Evolutionary conservation across 1,140 invertebrate genomes (phyloP).

Genomic region (Apis mellifera): DNA sequence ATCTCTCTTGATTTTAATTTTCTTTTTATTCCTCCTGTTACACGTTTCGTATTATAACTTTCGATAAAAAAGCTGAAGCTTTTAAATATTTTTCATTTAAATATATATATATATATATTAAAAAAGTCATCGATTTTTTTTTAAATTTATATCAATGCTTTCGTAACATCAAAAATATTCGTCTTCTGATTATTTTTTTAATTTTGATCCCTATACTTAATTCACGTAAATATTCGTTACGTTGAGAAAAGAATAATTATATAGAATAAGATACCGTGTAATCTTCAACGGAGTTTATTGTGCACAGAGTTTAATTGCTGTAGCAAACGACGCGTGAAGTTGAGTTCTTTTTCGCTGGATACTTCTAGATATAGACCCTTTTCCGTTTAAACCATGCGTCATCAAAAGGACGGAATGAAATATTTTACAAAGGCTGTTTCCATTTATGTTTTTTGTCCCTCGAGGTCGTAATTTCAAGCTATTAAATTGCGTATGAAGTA

Average conservation of each 20-base stretch:
- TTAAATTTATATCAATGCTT: too few relatives aligned
- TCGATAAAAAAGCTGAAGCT: too few relatives aligned
- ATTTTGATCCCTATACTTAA: background rate
- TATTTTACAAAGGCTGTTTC: background rate
- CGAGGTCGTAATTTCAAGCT: background rate
- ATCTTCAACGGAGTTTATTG: constrained; percentile 19
- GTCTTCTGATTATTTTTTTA: background rate
- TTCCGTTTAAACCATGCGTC: background rate
- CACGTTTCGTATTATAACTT: too few relatives aligned
- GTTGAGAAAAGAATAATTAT: constrained; percentile 25
- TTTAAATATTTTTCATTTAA: background rate
- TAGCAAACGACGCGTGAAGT: constrained; percentile 30
- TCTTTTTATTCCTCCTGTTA: too few relatives aligned
- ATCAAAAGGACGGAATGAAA: background rate
- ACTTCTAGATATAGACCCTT: background rate
- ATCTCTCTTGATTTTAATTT: too few relatives aligned
- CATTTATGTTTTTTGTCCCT: background rate
- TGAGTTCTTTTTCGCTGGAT: constrained; percentile 5
- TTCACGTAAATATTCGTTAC: constrained; percentile 3
- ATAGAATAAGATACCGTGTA: background rate
- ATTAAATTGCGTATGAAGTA: background rate
- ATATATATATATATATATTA: too few relatives aligned
- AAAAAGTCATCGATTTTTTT: too few relatives aligned
- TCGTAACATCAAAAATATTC: background rate
- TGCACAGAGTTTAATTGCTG: constrained; percentile 23